Base-by-base conservation (phyloP, 2,888 invertebrate genomes). In the Dryobota labecula region DNA sequence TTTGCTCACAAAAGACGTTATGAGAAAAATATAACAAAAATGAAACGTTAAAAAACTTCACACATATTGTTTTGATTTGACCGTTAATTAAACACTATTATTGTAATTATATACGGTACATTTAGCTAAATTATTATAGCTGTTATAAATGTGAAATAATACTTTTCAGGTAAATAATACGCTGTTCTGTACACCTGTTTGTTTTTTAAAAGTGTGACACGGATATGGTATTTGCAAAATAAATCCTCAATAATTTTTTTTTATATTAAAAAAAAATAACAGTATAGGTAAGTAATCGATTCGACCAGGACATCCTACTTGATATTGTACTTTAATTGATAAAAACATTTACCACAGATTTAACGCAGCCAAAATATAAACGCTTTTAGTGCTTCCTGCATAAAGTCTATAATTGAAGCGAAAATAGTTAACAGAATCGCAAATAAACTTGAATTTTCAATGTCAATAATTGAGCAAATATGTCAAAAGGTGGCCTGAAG, bases 391-490 rank as follows among this genome's bases (percentile, higher is more conserved):
- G 7, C 36, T 15, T 13, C 60, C 47, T 45, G 43, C 18, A 78
- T 80, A 77, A 41, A 56, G 72, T 51, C 47, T 41, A 76, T 56
- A 74, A 73, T 80, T 61, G 60, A 74, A 74, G 27, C 45, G 20
- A 73, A 47, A 67, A 75, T 64, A 64, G 71, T 73, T 41, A 69
- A 36, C 47, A 66, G 36, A 56, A 73, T 15, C 45, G 68, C 72
- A 62, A 78, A 71, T 64, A 76, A 76, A 73, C 73, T 70, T 78
- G 73, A 66, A 76, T 69, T 51, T 86, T 88, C 90, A 90, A 90
- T 90, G 90, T 89, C 90, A 88, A 80, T 78, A 64, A 69, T 82
- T 85, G 70, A 78, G 80, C 80, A 87, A 91, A 89, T 85, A 88
- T 87, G 89, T 86, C 87, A 90, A 87, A 87, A 89, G 87, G 87